These are phyloP conservation scores for Heterodera schachtii DNA, from an alignment of 1,140 invertebrate species.

Conservation along the genomic window DNA sequence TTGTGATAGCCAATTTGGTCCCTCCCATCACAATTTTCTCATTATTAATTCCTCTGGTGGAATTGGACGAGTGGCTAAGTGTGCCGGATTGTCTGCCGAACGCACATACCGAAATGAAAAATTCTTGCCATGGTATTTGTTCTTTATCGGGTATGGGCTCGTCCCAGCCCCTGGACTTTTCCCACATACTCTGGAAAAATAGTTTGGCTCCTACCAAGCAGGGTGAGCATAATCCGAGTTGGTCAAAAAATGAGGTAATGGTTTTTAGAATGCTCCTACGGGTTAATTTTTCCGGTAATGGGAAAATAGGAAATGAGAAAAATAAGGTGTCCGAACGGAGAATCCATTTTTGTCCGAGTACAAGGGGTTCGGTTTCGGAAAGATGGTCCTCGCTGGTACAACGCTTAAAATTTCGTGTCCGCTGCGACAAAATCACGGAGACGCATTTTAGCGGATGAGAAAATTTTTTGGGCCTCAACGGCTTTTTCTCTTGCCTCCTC, in stretches of 20 bases:
- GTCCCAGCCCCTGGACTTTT: background rate
- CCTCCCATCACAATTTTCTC: background rate
- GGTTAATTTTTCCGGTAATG: background rate
- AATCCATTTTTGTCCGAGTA: constrained; percentile 20
- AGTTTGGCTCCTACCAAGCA: background rate
- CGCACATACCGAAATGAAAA: background rate
- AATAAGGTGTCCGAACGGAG: constrained; percentile 2
- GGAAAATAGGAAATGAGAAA: background rate
- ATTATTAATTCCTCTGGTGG: background rate
- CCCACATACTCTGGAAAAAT: background rate
- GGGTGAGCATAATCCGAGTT: constrained; percentile 18
- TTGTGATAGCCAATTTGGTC: background rate
- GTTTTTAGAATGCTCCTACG: constrained; percentile 18
- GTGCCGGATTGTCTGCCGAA: background rate
- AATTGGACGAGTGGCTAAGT: background rate
- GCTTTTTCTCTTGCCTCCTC: constrained; percentile 14
- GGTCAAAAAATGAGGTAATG: constrained; percentile 27
- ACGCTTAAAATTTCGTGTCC: constrained; percentile 22
- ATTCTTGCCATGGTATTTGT: background rate
- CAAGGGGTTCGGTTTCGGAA: constrained; percentile 1
- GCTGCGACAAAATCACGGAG: constrained; percentile 39
- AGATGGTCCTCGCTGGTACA: constrained; percentile 5
- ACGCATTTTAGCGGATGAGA: constrained; percentile 31
- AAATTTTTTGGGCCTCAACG: constrained; percentile 28
- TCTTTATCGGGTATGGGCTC: background rate